Percentiles rank a stretch among this genome's conserved stretches.
Conservation (phyloP, 1,140 invertebrate species). For the Hydropsyche tenuis region DNA sequence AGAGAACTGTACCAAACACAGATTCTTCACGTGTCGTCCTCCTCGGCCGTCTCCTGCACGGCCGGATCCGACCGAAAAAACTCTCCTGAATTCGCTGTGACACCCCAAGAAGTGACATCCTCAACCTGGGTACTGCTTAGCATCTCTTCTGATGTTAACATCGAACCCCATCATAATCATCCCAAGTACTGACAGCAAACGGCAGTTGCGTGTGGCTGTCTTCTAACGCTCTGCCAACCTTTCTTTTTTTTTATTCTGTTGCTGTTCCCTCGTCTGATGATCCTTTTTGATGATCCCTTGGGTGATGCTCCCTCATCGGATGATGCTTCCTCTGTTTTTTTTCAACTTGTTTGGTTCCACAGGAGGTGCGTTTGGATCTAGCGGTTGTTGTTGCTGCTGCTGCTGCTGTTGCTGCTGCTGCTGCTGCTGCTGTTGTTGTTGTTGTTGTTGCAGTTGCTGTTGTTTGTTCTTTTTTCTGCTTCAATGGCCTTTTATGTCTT, state of each 20-base stretch:
- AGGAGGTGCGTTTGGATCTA: not conserved
- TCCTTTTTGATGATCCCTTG: too few species aligned
- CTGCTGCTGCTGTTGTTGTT: not conserved
- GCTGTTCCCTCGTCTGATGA: not conserved
- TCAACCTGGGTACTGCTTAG: slow-evolving; percentile 42
- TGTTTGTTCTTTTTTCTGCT: slow-evolving; percentile 41
- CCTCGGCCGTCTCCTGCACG: slow-evolving; percentile 59
- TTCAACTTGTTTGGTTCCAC: not conserved
- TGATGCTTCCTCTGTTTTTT: not conserved
- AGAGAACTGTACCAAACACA: slow-evolving; percentile 21
- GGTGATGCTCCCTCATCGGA: not conserved
- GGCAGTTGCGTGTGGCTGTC: slow-evolving; percentile 7
- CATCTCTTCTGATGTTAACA: slow-evolving; percentile 31
- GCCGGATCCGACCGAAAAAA: slow-evolving; percentile 62
- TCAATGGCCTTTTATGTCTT: slow-evolving; percentile 36
- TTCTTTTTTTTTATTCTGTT: slow-evolving; percentile 36
- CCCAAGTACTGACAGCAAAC: slow-evolving; percentile 18
- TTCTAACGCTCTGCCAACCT: slow-evolving; percentile 40
- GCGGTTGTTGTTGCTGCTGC: not conserved
- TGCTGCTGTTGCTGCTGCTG: not conserved
- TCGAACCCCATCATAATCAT: slow-evolving; percentile 41
- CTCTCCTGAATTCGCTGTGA: slow-evolving; percentile 51
- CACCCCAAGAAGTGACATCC: slow-evolving; percentile 42
- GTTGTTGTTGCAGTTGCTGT: not conserved
- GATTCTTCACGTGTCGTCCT: slow-evolving; percentile 50